Evolutionary conservation across 2,888 invertebrate species (phyloP), one percentile per base, ranked within the genome.

Genomic region (Eristalis pertinax): DNA sequence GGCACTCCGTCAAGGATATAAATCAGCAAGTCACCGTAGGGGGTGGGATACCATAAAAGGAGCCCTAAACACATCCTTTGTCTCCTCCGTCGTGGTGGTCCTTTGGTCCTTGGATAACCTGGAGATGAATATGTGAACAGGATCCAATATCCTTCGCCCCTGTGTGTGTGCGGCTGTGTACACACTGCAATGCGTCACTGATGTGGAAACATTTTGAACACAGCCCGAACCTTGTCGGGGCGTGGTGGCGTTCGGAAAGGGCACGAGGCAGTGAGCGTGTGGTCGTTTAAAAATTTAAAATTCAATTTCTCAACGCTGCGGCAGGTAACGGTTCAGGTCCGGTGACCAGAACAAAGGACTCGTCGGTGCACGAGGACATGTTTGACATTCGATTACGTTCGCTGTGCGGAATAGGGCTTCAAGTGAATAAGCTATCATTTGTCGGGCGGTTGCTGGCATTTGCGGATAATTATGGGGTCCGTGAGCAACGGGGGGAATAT

Each of bases 181-280:
- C 50, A 19, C 58, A 73, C 73, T 73, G 79, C 79, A 79, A 73
- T 73, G 79, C 79, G 72, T 79, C 79, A 65, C 13, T 62, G 50
- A 76, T 58, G 41, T 67, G 22, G 67, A 50, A 77, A 41, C 67
- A 22, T 43, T n/a, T 76, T 60, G 7, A 68, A 68, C 43, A 76
- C 26, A 19, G 4, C 10, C 13, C 13, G 50, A 15, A 50, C 50
- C 41, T n/a, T 50, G 35, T 43, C 19, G 15, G 22, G 43, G 15
- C 5, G 26, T 35, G 29, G 19, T 67, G 58, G 29, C 5, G 26
- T 2, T 26, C 2, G 2, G 5, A 62, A 62, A 76, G 62, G 29
- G 32, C 56, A 29, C n/a, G n/a, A 38, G 15, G 22, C n/a, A 5
- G 15, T 35, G 24, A 32, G 64, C 22, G n/a, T 4, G 63, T 29